A percentile compares a stretch with the other conserved stretches of the same genome.
These are phyloP conservation scores for Hippocampus comes DNA, from an alignment of 2,113 vertebrate species.

Conservation along the genomic window DNA sequence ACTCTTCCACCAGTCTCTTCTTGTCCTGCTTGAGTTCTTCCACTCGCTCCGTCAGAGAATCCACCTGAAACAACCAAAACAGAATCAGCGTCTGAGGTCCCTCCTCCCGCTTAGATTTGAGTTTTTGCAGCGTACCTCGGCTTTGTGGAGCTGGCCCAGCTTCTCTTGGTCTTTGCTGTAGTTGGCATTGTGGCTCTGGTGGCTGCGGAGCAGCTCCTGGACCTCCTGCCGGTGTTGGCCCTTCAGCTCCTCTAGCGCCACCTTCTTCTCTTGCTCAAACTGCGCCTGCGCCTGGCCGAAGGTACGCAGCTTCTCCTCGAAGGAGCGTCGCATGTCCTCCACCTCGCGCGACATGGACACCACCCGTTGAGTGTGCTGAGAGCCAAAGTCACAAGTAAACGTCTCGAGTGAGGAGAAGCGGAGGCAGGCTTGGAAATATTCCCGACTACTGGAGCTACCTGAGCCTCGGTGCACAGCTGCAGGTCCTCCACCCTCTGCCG, in stretches of 20 bases:
- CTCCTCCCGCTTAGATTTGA: background rate
- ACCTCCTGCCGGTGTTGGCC: constrained; percentile 85
- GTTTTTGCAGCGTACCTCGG: constrained; percentile 66
- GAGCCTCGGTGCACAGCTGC: constrained; percentile 93
- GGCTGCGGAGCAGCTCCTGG: constrained; percentile 87
- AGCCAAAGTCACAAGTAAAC: background rate
- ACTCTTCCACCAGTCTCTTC: constrained; percentile 91
- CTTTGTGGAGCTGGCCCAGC: constrained; percentile 80
- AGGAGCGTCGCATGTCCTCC: constrained; percentile 93
- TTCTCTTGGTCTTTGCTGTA: constrained; percentile 90
- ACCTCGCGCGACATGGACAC: constrained; percentile 97
- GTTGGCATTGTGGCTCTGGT: constrained; percentile 86
- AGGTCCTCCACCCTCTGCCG: constrained; percentile 93
- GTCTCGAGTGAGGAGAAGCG: background rate
- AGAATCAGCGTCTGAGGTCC: constrained; percentile 19
- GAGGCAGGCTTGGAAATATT: no score
- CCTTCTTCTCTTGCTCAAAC: constrained; percentile 90
- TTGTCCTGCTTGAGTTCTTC: constrained; percentile 88
- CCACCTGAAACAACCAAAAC: constrained; percentile 60
- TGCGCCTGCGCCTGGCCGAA: constrained; percentile 87
- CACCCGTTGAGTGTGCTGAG: constrained; percentile 90
- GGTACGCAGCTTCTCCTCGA: constrained; percentile 87
- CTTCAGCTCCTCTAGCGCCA: constrained; percentile 84
- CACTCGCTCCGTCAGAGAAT: constrained; percentile 81
- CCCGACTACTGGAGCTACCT: constrained; percentile 34